Evolutionary conservation across 2,888 invertebrate genomes (phyloP), one percentile per base, ranked within the genome.

Genomic region (Chrysolina oricalcia): DNA sequence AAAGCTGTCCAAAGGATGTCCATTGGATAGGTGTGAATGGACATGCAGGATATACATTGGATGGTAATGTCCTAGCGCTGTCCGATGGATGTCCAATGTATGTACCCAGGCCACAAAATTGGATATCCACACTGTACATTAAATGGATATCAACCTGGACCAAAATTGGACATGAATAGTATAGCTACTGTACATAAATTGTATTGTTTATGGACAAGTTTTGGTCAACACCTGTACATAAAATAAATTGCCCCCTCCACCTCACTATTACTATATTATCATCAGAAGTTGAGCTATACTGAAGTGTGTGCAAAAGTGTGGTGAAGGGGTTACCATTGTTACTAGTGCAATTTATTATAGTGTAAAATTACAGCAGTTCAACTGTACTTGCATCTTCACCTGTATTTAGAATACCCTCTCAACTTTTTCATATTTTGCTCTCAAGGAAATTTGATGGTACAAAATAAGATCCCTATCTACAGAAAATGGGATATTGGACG

Each of bases 11-110:
- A n/a, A n/a, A n/a, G n/a, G 43, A 65, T 43, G 43, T 65, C 27
- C 65, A 65, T 65, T 43, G 43, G 19, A 65, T 41, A 43, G 43
- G 65, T 65, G 65, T 21, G 40, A n/a, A 43, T 65, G 41, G 65
- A 53, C 53, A 53, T 53, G 21, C 53, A 53, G 53, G 53, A 19
- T 53, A 53, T 53, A 53, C n/a, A n/a, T n/a, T n/a, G 53, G 53
- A 4, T 1, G 53, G 21, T 53, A 53, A 19, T 53, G 53, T 53
- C 53, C 53, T 19, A 21, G 19, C 53, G 53, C 53, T 21, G 21
- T 53, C 53, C 21, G 15, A 53, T 53, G 53, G 19, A 53, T 53
- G 21, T 53, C 53, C 53, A 53, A 19, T 53, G 21, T n/a, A 53
- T 21, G 21, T 53, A 17, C 21, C 17, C 53, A 21, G 53, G 15